Conservation (phyloP, 2,113 vertebrate species). For the Sturnira hondurensis region DNA sequence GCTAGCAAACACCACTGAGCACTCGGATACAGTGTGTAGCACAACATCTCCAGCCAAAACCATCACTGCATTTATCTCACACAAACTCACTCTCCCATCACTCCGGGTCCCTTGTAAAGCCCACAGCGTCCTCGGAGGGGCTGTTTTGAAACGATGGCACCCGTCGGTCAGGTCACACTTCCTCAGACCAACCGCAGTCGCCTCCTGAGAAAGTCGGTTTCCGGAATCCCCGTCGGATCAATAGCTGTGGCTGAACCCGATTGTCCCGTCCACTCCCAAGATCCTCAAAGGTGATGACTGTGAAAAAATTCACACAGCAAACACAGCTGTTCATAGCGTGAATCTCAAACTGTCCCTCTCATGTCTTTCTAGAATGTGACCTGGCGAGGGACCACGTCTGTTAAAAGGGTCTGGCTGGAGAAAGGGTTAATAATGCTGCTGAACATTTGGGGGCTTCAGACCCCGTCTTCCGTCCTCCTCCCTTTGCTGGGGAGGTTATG, state of each 20-base stretch:
- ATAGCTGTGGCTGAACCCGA: background rate
- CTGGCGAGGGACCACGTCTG: background rate
- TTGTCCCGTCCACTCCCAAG: background rate
- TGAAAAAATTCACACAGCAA: background rate
- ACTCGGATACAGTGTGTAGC: background rate
- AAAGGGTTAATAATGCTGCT: background rate
- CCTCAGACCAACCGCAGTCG: background rate
- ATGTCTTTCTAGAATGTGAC: background rate
- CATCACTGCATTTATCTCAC: background rate
- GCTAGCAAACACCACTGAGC: slow-evolving; percentile 3
- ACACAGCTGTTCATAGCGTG: background rate
- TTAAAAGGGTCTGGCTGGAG: background rate
- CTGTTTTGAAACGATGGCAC: background rate
- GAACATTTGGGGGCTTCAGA: background rate
- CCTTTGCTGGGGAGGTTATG: background rate
- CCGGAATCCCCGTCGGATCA: background rate
- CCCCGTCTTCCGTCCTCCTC: background rate
- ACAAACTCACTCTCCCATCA: background rate
- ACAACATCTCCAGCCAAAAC: background rate
- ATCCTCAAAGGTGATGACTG: background rate
- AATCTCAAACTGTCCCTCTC: background rate
- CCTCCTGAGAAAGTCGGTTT: background rate
- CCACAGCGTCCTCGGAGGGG: background rate
- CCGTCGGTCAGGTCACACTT: background rate
- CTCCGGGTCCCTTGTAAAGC: background rate